Evolutionary conservation across 2,888 invertebrate species (phyloP), one percentile per base, ranked within the genome.

Genomic region (Pocota personata): DNA sequence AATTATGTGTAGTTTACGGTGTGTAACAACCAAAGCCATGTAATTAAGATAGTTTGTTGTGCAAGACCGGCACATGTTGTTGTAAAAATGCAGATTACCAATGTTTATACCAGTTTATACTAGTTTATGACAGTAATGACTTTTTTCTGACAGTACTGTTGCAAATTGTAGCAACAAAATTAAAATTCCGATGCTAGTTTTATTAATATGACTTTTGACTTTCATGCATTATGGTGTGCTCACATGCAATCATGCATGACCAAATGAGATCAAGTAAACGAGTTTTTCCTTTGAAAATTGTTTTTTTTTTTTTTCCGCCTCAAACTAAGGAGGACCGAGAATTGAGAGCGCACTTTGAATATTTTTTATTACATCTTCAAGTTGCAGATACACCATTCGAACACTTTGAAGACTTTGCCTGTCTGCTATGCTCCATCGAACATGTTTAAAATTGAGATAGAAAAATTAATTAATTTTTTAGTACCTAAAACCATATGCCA

Each of bases 221-320:
- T 71, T 46, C 35, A 71, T 55, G 58, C 50, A 37, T 83, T 71
- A 84, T 80, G 60, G 64, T n/a, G 43, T 57, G 62, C 19, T 76
- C 14, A 37, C 84, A 80, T 75, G 84, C 79, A 76, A 80, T 80
- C 75, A 66, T 79, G 79, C 83, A 73, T 67, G 73, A 73, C 79
- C 50, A 50, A 55, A 30, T 66, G 46, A 30, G 37, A 32, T 48
- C 50, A 60, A 43, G n/a, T 40, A 30, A 58, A 64, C 71, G 50
- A 72, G 64, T 30, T 35, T 71, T 37, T 14, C 40, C 66, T 76
- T 77, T 79, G 58, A 55, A 82, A 62, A 76, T 71, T 55, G 14
- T 27, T 30, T 35, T 27, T 30, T 40, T 14, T 10, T 4, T 19
- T 66, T 79, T 71, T 69, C 58, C 27, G 66, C 43, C 27, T 30